Evolutionary conservation across 2,113 vertebrate genomes (phyloP), one percentile per base, ranked within the genome.

Genomic region (Passer domesticus): DNA sequence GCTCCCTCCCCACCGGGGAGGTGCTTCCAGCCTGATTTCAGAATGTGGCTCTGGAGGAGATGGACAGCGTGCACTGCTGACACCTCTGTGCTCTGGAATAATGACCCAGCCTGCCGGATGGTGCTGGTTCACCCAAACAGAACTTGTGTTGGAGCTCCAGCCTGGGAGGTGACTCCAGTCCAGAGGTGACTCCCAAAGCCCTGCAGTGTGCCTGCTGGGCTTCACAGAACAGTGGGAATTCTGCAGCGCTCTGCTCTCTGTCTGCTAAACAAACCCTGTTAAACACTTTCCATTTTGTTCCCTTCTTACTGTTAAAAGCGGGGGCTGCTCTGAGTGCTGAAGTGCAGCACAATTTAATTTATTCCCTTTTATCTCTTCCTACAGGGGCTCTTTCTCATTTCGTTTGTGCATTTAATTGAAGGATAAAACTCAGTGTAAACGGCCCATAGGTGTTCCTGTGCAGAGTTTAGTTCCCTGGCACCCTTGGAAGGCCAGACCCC

Each of bases 101-200:
- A 59, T 1, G 14, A 39, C 16, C 50, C 63, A 3, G 3, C 37
- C 72, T 5, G 4, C 43, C 1, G 41, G 12, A 5, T 27, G 0
- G 3, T 8, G 68, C 47, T 0, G 3, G 18, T 50, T 68, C 55
- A 11, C 47, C 39, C 14, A 0, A 13, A 33, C 12, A 60, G 22
- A 64, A 6, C 53, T 43, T 15, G 19, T 1, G 35, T 43, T 30
- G 16, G 41, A 44, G 39, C n/a, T 8, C 25, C 84, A 46, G 1
- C 20, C 69, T 6, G 0, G 63, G 50, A 4, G 0, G 75, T 37
- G 37, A 37, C 31, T 75, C 77, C 58, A 27, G 52, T 87, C 70
- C n/a, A 12, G 10, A 52, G 70, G 15, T 47, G 70, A 25, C 58
- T 37, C 39, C 27, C 3, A 27, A 82, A 87, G 66, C 39, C 72